These are phyloP conservation scores for Odobenus rosmarus DNA, from an alignment of 2,113 vertebrate species.

Conservation along the genomic window DNA sequence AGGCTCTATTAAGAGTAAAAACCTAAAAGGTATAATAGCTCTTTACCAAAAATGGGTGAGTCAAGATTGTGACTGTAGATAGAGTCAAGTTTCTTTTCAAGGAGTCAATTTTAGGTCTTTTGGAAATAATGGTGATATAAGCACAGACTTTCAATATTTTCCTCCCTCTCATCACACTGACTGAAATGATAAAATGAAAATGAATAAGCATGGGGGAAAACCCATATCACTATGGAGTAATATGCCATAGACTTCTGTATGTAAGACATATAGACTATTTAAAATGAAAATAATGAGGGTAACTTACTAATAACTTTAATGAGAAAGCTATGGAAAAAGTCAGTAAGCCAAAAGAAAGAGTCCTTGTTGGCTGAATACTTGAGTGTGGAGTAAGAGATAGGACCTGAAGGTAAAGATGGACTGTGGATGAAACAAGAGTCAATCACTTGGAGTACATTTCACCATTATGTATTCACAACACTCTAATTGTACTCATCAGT, in stretches of 20 bases:
- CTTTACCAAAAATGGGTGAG: neutral
- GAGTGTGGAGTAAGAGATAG: neutral
- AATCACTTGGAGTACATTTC: neutral
- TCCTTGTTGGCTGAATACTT: neutral
- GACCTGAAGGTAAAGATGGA: neutral
- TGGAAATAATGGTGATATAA: neutral
- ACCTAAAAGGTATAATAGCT: neutral
- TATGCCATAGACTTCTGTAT: neutral
- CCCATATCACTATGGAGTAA: neutral
- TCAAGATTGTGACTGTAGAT: neutral
- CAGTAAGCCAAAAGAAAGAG: neutral
- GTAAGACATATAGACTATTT: neutral
- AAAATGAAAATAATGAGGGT: neutral
- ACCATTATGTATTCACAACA: neutral
- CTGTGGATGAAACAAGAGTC: neutral
- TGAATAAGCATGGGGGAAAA: neutral
- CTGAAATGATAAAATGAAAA: neutral
- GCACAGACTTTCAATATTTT: neutral
- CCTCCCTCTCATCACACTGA: neutral
- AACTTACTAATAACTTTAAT: neutral
- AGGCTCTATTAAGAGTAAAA: neutral
- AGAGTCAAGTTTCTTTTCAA: neutral
- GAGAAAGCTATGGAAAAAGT: neutral
- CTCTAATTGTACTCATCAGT: neutral
- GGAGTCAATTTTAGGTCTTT: neutral